Evolutionary conservation across 1,140 invertebrate species (phyloP), one percentile per base, ranked within the genome.

Genomic region (Penaeus chinensis): DNA sequence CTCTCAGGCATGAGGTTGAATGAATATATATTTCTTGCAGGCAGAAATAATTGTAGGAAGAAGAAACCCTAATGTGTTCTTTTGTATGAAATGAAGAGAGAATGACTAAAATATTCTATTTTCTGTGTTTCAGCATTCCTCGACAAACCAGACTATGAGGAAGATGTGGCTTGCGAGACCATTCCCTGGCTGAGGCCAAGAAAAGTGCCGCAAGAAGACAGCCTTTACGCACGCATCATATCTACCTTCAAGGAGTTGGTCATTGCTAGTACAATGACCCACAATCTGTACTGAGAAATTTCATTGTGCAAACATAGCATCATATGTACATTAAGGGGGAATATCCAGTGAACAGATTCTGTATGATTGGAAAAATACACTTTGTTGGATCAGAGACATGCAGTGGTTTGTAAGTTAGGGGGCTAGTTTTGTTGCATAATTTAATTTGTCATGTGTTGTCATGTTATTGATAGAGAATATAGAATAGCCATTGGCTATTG

Each of bases 151-250:
- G 37, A 16, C 13, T 27, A 62, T 13, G 74, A 77, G 37, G 62
- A 86, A 11, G 61, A 69, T 20, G 65, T 10, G 16, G 24, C 37
- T n/a, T 61, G 32, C 37, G 62, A 54, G 74, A 47, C 16, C 54
- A 77, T 77, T 22, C 20, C 19, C 42, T 27, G 74, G 74, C 10
- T 8, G 84, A 27, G 20, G 65, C 54, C 2, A n/a, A 80, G 20
- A 86, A 86, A 47, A 54, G 76, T 86, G 77, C 84, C 84, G 10
- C 84, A 47, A 47, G 84, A 86, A 79, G 84, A 86, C 63, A 71
- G 42, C 61, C 84, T 86, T n/a, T 86, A 80, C 27, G 84, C 84
- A 32, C 61, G 60, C 18, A 69, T 86, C 32, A 86, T 86, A 42
- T n/a, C n/a, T n/a, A 69, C 84, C 63, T 80, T 86, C 42, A 78